These are phyloP conservation scores for Pantherophis vulpinus DNA, from an alignment of 2,797 vertebrate genomes.

Conservation along the genomic window DNA sequence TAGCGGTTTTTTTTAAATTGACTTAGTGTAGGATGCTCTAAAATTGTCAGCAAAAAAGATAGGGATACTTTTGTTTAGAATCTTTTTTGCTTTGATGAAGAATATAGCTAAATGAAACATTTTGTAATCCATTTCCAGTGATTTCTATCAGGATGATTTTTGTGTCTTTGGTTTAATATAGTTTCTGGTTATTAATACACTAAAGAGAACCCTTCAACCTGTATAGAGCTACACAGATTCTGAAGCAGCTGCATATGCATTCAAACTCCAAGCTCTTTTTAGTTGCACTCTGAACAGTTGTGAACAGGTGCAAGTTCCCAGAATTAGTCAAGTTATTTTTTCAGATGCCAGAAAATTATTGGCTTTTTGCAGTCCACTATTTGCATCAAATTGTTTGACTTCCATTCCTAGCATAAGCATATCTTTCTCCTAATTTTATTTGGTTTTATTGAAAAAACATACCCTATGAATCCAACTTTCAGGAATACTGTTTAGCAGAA, in stretches of 20 bases:
- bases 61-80: not conserved
- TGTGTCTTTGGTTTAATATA: not conserved
- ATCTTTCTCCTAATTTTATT: not conserved
- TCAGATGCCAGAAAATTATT: conserved; percentile 5
- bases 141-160: not conserved
- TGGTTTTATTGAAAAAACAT: not conserved
- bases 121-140: not conserved
- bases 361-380: not conserved
- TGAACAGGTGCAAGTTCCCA: conserved; percentile 19
- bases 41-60: not conserved
- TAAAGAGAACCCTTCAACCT: not conserved
- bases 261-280: not conserved
- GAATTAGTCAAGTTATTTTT: not conserved
- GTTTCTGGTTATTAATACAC: not conserved
- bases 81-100: not conserved
- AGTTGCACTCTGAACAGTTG: not conserved
- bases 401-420: not conserved
- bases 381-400: not conserved
- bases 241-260: conserved; percentile 6
- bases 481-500: not conserved
- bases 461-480: not conserved
- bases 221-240: conserved; percentile 10
- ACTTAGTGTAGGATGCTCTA: not conserved
- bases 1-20: not conserved
- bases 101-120: not conserved